phyloP scores from a whole-genome alignment of 1,140 invertebrate species.

The Anoplolepis gracilipes region DNA sequence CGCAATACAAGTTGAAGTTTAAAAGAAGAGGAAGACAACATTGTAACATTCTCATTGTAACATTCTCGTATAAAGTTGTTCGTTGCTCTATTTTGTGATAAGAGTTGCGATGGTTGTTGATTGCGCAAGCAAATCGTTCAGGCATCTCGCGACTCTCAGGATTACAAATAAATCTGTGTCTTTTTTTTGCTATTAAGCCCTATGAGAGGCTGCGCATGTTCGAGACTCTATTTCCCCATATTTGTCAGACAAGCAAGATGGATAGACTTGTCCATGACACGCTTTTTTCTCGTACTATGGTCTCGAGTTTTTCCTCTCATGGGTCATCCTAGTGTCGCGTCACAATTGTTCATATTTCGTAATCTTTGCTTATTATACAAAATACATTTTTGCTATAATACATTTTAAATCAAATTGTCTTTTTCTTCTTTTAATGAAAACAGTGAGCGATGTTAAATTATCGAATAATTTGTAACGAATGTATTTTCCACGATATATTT shows the following conservation, averaged over 20 bases:
- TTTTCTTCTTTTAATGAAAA: not conserved
- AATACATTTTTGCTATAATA: constrained; percentile 29
- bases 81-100: not conserved
- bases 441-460: not conserved
- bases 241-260: constrained; percentile 66
- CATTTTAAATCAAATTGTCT: not conserved
- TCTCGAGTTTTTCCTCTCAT: not conserved
- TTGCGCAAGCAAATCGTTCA: constrained; percentile 45
- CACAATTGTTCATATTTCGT: constrained; percentile 36
- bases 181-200: constrained; percentile 4
- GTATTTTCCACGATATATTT: not conserved
- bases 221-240: constrained; percentile 54
- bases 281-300: constrained; percentile 39
- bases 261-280: constrained; percentile 70
- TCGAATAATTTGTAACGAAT: not conserved
- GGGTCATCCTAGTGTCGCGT: constrained; percentile 16
- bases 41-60: not conserved
- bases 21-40: not conserved
- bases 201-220: constrained; percentile 37
- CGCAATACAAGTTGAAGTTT: not conserved
- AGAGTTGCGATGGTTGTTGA: constrained; percentile 4
- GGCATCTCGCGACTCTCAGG: not conserved
- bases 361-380: constrained; percentile 24
- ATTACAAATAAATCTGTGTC: constrained; percentile 23
- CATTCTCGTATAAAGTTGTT: not conserved